Evolutionary conservation across 2,113 vertebrate species (phyloP), one percentile per base, ranked within the genome.

Genomic region (Burhinus oedicnemus): DNA sequence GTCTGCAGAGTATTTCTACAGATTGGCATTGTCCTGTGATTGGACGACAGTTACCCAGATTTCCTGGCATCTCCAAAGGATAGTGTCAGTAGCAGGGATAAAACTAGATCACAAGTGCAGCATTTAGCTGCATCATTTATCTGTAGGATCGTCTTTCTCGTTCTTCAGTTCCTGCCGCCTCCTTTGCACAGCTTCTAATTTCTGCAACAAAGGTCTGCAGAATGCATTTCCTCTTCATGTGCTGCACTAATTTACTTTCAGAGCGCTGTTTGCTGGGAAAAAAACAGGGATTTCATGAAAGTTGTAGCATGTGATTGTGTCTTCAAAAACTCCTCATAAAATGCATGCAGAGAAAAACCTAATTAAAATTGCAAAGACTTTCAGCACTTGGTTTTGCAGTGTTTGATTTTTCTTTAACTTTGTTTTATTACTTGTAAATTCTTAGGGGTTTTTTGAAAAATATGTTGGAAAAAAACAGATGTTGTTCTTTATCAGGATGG

Each of bases 371-470:
- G 58, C n/a, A 40, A 26, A 76, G 78, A 52, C 78, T 52, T 75
- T 44, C 60, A 60, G 34, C 8, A 8, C 60, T 83, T 83, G 17
- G 12, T 52, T 89, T 94, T 91, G 47, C 44, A 61, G 61, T 44
- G 26, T 32, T 80, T 45, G 61, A 68, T 64, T 91, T 94, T 92
- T 57, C 61, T 94, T 87, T 40, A 34, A 65, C 83, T 87, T 77
- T 61, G 40, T 74, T 95, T 77, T 91, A 94, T 85, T 87, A 75
- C 72, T 91, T 94, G 69, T 93, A 83, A 94, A 96, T 87, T 91
- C 38, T 71, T 91, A 45, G 25, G 4, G 5, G 0, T 22, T 61
- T 81, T 82, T 57, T 20, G 0, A 30, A 58, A 79, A 72, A 40
- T 27, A 68, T 26, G 5, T 79, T 91, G 62, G 75, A 25, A 68